Base-by-base conservation (phyloP, 2,797 vertebrate genomes). In the Coregonus suidteri region DNA sequence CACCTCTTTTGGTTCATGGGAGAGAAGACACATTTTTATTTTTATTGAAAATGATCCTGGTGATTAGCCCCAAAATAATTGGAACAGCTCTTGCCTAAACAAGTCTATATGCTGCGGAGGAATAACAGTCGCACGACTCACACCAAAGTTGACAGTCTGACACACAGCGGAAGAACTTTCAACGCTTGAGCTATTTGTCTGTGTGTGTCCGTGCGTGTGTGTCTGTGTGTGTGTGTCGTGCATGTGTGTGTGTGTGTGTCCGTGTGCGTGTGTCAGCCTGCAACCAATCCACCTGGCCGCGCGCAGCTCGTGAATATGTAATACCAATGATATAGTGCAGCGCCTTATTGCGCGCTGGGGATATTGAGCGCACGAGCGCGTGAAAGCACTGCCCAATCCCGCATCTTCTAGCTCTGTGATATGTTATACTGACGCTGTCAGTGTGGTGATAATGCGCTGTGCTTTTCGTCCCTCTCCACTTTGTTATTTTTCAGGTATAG, bases 231-330 rank as follows among this genome's bases (percentile, higher is more conserved):
- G 41, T 35, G 37, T 6, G 35, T 6, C 37, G 37, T 9, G 6
- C 41, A 7, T 47, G 41, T 7, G 7, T 47, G 41, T 47, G 41
- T 47, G 41, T 41, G 6, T 41, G 6, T 41, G 37, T 7, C 6
- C 37, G 37, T 37, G 37, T 37, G 37, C 37, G 6, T 37, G 52
- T 31, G 47, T 41, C 59, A 71, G 72, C 20, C 72, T 72, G 34
- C 20, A 41, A 71, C 65, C 5, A 37, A 54, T 72, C 92, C 87
- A 93, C 85, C 88, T 92, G 91, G 79, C 77, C 80, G 75, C 75
- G 78, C 73, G 37, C 80, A 83, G 87, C 87, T 76, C 76, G 80
- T 93, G 86, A 92, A 93, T 93, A 86, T 92, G 93, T 92, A 80
- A 93, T 91, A 74, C 68, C 73, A 52, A 80, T 91, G 90, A 92